Conservation (phyloP, 1,140 invertebrate genomes). For the Trypoxylus dichotomus region DNA sequence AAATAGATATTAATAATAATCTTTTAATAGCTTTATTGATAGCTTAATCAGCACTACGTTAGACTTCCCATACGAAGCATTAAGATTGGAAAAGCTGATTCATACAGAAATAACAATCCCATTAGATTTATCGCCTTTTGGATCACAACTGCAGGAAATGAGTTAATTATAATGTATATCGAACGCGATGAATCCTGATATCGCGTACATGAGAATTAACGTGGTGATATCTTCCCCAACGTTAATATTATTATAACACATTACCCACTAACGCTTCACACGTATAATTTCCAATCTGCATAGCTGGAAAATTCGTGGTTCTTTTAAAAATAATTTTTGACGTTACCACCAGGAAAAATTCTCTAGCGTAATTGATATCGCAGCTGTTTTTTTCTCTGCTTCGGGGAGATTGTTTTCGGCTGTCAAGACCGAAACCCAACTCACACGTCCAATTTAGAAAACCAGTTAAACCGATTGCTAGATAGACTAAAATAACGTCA, state of each 20-base stretch:
- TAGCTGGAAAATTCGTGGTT: not conserved
- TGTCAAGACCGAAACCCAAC: constrained; percentile 6
- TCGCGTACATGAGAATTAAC: too few relatives aligned
- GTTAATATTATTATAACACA: not conserved
- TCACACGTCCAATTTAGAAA: constrained; percentile 9
- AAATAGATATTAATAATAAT: too few relatives aligned
- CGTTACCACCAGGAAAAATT: not conserved
- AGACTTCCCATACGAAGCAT: too few relatives aligned
- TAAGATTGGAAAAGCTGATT: too few relatives aligned
- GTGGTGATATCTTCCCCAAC: too few relatives aligned
- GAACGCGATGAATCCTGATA: too few relatives aligned
- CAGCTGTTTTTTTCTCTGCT: not conserved
- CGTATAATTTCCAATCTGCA: not conserved
- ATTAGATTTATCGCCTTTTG: too few relatives aligned
- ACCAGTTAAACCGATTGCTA: not conserved
- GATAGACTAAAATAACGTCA: not conserved
- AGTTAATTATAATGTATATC: too few relatives aligned
- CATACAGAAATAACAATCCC: too few relatives aligned
- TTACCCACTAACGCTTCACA: not conserved
- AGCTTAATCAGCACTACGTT: too few relatives aligned
- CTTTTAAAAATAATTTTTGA: not conserved
- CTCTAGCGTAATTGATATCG: not conserved
- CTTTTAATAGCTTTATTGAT: too few relatives aligned
- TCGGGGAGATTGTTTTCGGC: not conserved
- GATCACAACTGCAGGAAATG: too few relatives aligned